These are phyloP conservation scores for Peribatodes rhomboidaria DNA, from an alignment of 2,888 invertebrate genomes.

Conservation along the genomic window DNA sequence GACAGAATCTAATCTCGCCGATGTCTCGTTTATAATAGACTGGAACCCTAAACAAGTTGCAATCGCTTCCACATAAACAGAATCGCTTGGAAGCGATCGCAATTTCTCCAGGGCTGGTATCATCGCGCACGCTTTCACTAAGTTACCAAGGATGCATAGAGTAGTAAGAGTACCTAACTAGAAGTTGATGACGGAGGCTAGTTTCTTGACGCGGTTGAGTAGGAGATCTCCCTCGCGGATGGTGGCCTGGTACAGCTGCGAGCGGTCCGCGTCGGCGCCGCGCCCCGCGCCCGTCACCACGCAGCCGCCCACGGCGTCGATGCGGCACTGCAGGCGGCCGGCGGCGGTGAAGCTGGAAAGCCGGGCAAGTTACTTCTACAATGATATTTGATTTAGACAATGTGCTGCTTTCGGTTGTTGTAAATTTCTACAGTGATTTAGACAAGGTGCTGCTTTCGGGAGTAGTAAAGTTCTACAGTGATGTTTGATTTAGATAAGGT, in stretches of 20 bases:
- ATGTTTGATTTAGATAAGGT: no score
- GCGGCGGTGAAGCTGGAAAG: conserved; percentile 95
- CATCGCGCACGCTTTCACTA: neutral
- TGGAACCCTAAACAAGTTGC: no score
- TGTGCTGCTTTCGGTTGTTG: no score
- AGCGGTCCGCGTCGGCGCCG: conserved; percentile 84
- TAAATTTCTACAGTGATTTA: no score
- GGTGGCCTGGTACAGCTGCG: conserved; percentile 96
- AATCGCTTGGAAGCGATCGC: no score
- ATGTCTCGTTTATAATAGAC: no score
- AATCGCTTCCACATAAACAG: no score
- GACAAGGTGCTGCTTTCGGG: no score
- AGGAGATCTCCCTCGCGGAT: conserved; percentile 99
- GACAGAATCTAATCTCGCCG: conserved; percentile 92
- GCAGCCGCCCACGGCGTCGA: conserved; percentile 98
- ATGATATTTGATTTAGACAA: no score
- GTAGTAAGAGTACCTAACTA: conserved; percentile 68
- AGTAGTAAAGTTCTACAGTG: no score
- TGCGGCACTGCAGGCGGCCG: conserved; percentile 98
- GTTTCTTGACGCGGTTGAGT: conserved; percentile 98
- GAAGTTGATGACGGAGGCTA: conserved; percentile 99
- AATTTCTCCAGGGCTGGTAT: no score
- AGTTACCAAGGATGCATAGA: neutral
- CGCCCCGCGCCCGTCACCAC: conserved; percentile 93
- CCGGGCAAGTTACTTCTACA: neutral